Evolutionary conservation across 2,113 vertebrate genomes (phyloP).

Genomic region (Hyperopisus bebe): DNA sequence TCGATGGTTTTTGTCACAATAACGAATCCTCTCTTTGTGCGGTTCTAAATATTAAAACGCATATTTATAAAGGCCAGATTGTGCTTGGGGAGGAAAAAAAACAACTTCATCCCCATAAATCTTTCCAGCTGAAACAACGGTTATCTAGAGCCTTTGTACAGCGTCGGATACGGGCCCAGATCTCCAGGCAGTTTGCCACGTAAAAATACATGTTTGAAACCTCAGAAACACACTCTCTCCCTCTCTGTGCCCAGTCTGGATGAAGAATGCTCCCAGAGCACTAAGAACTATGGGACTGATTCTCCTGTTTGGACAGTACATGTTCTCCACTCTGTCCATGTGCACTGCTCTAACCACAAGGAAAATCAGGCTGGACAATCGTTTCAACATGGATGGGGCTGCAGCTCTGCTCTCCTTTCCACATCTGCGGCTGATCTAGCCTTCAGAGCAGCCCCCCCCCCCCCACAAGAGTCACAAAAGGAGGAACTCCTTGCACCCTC

Average conservation of each 20-base stretch:
- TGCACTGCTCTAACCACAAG: constrained; percentile 30
- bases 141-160: constrained; percentile 13
- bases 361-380: constrained; percentile 40
- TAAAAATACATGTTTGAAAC: neutral
- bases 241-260: neutral
- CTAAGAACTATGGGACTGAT: neutral
- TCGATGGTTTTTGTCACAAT: neutral
- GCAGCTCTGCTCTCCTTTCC: constrained; percentile 35
- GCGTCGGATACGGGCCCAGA: neutral
- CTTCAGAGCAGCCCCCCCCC: constrained; percentile 28
- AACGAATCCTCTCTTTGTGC: neutral
- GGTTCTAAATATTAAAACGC: neutral
- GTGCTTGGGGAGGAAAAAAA: constrained; percentile 12
- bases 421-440: constrained; percentile 45
- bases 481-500: neutral
- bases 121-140: constrained; percentile 4
- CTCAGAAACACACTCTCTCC: neutral
- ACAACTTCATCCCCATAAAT: constrained; percentile 28
- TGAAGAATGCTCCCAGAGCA: neutral
- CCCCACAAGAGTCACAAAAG: constrained; percentile 24
- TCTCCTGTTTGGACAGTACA: constrained; percentile 24
- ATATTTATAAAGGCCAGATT: neutral
- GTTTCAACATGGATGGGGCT: constrained; percentile 42
- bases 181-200: neutral
- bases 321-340: constrained; percentile 23